Percentiles rank a stretch among this genome's conserved stretches.
Conservation (phyloP, 2,888 invertebrate species). For the Bembecia ichneumoniformis region DNA sequence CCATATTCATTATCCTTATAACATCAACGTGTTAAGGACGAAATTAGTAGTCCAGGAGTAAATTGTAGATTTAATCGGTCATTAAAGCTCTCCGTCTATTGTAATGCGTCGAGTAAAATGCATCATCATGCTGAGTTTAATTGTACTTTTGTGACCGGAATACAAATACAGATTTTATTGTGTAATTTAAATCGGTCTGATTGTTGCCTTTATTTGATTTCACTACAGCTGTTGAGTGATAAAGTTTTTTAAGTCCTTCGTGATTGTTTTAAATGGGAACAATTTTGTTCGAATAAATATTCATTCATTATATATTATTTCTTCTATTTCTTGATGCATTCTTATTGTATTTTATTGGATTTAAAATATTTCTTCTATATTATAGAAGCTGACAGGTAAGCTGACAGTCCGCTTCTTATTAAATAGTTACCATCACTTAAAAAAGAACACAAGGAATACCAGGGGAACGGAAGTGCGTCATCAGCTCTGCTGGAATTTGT, state of each 20-base stretch:
- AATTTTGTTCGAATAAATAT: background rate
- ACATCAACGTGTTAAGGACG: slow-evolving; percentile 17
- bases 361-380: too few relatives aligned
- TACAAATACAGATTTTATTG: slow-evolving; percentile 28
- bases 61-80: slow-evolving; percentile 27
- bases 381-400: too few relatives aligned
- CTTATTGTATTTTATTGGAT: too few relatives aligned
- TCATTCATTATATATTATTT: too few relatives aligned
- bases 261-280: background rate
- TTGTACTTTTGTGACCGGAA: slow-evolving; percentile 40
- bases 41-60: slow-evolving; percentile 27
- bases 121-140: slow-evolving; percentile 44
- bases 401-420: too few relatives aligned
- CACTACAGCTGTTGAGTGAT: background rate
- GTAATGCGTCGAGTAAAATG: slow-evolving; percentile 37
- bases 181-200: slow-evolving; percentile 15
- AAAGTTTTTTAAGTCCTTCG: background rate
- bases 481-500: too few relatives aligned
- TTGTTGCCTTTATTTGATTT: background rate
- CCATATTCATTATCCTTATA: slow-evolving; percentile 19
- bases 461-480: too few relatives aligned
- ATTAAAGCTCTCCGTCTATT: slow-evolving; percentile 25
- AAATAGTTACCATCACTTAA: too few relatives aligned
- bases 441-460: too few relatives aligned
- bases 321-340: too few relatives aligned